phyloP scores from a whole-genome alignment of 1,140 invertebrate genomes.

The Anoplophora glabripennis region DNA sequence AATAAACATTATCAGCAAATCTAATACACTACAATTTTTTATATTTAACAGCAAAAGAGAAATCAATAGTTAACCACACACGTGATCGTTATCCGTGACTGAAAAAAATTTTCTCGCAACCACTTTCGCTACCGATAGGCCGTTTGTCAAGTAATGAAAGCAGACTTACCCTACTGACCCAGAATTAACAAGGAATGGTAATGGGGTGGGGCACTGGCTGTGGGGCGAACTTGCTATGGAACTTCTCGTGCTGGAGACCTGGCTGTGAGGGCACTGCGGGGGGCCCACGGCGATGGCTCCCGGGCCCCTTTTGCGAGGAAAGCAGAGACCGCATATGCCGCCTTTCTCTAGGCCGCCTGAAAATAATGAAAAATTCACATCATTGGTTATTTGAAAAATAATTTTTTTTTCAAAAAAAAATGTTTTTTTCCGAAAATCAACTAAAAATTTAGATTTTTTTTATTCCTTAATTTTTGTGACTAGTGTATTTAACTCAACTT shows the following conservation, averaged over 20 bases:
- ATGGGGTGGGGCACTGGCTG: conserved; percentile 67
- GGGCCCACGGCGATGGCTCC: conserved; percentile 56
- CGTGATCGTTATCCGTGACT: too few species aligned
- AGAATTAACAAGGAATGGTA: conserved; percentile 68
- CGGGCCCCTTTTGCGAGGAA: conserved; percentile 52
- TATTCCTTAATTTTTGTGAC: too few species aligned
- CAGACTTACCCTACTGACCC: conserved; percentile 62
- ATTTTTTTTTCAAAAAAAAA: too few species aligned
- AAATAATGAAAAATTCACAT: conserved; percentile 23
- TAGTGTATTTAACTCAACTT: too few species aligned
- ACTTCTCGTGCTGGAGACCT: conserved; percentile 62
- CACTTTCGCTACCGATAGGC: background rate
- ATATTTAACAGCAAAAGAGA: too few species aligned
- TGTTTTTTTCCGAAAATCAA: too few species aligned
- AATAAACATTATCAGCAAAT: too few species aligned
- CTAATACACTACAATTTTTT: too few species aligned
- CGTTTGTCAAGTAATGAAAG: conserved; percentile 9
- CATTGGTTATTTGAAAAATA: too few species aligned
- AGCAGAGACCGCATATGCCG: conserved; percentile 37
- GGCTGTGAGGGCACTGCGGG: conserved; percentile 67
- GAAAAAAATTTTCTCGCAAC: too few species aligned
- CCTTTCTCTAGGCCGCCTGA: conserved; percentile 33
- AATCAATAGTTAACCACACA: too few species aligned
- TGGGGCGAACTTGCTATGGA: conserved; percentile 59
- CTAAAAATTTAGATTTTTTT: too few species aligned